Conservation (phyloP, 2,113 vertebrate genomes). For the Onychostoma macrolepis region DNA sequence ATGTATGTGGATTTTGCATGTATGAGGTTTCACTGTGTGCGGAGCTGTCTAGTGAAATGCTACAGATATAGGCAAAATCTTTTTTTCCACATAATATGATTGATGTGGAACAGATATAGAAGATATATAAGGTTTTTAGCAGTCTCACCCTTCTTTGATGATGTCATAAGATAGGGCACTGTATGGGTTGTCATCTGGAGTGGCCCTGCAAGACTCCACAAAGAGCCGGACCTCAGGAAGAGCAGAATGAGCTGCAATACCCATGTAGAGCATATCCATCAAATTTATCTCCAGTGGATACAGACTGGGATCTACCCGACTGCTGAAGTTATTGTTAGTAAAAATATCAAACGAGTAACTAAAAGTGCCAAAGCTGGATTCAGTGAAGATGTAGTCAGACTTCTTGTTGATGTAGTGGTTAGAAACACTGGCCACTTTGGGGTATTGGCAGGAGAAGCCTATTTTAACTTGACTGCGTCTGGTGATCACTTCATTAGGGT, state of each 20-base stretch:
- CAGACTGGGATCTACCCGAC: constrained; percentile 42
- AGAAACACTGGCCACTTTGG: constrained; percentile 68
- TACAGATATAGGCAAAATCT: not conserved
- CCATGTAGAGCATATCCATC: constrained; percentile 67
- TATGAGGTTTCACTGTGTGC: too few species aligned
- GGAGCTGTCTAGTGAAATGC: not conserved
- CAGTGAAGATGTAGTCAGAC: constrained; percentile 71
- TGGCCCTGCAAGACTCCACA: constrained; percentile 78
- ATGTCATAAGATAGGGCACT: constrained; percentile 67
- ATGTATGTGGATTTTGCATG: too few species aligned
- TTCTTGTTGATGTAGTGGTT: constrained; percentile 63
- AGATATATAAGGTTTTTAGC: not conserved
- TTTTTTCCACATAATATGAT: not conserved
- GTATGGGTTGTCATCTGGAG: constrained; percentile 67
- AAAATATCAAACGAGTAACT: constrained; percentile 73
- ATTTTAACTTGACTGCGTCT: constrained; percentile 65
- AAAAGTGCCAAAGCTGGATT: constrained; percentile 76
- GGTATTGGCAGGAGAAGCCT: constrained; percentile 72
- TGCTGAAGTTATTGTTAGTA: constrained; percentile 57
- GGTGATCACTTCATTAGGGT: constrained; percentile 58
- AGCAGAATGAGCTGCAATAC: constrained; percentile 67
- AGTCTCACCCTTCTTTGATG: constrained; percentile 70
- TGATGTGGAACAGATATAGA: not conserved
- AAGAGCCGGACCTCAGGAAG: constrained; percentile 68
- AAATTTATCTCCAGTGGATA: constrained; percentile 72